Percentiles rank a stretch among this genome's conserved stretches.
phyloP scores from a whole-genome alignment of 2,797 vertebrate species.

The Catamblyrhynchus diadema region DNA sequence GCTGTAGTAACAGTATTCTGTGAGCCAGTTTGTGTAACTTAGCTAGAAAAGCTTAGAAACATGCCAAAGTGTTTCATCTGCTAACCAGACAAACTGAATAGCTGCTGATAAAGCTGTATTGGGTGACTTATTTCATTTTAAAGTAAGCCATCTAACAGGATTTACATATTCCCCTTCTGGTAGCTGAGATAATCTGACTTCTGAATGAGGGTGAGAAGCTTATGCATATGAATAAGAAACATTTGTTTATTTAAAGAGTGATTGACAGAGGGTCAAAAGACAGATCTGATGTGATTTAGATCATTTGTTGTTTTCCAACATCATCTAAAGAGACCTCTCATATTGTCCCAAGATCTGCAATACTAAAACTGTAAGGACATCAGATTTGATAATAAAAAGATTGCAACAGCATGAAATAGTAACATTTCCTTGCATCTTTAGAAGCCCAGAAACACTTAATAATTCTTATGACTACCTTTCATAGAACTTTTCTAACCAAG shows the following conservation, averaged over 20 bases:
- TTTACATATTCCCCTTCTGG: neutral
- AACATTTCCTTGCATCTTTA: neutral
- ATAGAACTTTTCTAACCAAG: neutral
- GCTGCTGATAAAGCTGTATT: neutral
- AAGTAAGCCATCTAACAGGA: neutral
- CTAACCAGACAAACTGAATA: neutral
- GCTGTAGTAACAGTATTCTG: neutral
- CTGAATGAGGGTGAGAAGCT: neutral
- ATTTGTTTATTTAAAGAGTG: neutral
- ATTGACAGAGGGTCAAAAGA: neutral
- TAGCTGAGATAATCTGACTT: constrained; percentile 17
- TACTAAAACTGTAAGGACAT: neutral
- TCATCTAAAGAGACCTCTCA: neutral
- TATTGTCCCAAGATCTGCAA: neutral
- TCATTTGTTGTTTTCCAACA: neutral
- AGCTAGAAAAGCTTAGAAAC: neutral
- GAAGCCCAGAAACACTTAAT: neutral
- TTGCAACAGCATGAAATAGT: neutral
- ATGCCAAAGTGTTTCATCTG: neutral
- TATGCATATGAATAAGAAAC: neutral
- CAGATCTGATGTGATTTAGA: neutral
- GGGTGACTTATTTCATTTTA: neutral
- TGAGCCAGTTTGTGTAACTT: neutral
- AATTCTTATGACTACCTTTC: neutral
- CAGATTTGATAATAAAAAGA: neutral